Evolutionary conservation across 1,140 invertebrate species (phyloP).

Genomic region (Caenorhabditis latens): DNA sequence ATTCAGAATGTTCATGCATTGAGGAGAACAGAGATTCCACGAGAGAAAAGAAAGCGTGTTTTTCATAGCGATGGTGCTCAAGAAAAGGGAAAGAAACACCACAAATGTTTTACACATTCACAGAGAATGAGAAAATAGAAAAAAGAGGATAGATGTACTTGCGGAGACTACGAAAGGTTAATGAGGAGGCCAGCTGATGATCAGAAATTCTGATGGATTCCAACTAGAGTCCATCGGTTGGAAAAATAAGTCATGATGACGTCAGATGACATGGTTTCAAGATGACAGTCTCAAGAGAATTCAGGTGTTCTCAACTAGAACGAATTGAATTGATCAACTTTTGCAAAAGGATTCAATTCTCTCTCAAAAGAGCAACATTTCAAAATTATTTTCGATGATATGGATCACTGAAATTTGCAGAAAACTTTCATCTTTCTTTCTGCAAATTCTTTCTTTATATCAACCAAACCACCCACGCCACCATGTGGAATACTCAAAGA

Average conservation of each 20-base stretch:
- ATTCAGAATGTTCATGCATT: neutral
- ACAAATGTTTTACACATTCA: neutral
- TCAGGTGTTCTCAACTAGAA: too few species aligned
- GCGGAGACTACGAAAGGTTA: slow-evolving; percentile 19
- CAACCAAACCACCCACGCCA: neutral
- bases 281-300: neutral
- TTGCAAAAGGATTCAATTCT: too few species aligned
- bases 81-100: neutral
- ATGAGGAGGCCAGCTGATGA: neutral
- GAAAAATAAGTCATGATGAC: neutral
- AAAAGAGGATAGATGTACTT: neutral
- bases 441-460: slow-evolving; percentile 26
- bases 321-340: too few species aligned
- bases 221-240: neutral
- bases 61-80: neutral
- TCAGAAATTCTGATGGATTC: slow-evolving; percentile 7
- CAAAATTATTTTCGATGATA: neutral
- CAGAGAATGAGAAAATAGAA: neutral
- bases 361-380: too few species aligned
- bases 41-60: neutral
- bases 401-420: neutral
- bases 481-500: neutral
- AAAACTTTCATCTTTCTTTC: neutral
- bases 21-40: slow-evolving; percentile 35
- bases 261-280: neutral